Base-by-base conservation (phyloP, 37 sponge, comb jelly and placozoan species). In the Dysidea cf. avara region DNA sequence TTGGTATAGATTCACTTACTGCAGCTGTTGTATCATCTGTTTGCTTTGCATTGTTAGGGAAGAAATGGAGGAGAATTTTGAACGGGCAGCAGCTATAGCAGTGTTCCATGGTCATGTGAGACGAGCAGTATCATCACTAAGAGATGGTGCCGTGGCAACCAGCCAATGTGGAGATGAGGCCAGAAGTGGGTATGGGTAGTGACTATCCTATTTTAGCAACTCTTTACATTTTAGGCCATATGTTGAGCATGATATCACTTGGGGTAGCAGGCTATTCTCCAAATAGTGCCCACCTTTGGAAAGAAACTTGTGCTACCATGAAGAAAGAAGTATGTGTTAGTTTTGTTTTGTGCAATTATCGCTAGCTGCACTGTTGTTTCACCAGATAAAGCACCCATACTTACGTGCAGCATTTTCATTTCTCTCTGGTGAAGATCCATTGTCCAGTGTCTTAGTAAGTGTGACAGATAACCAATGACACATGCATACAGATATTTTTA, bases 1-100 rank as follows among this genome's bases (percentile, higher is more conserved):
- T n/a, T n/a, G n/a, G n/a, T n/a, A n/a, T n/a, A n/a, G n/a, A n/a
- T n/a, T n/a, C n/a, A n/a, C n/a, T n/a, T n/a, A n/a, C n/a, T n/a
- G n/a, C n/a, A n/a, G n/a, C n/a, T n/a, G n/a, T n/a, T n/a, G n/a
- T n/a, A n/a, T n/a, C n/a, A n/a, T n/a, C n/a, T n/a, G n/a, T n/a
- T n/a, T n/a, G n/a, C n/a, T n/a, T n/a, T n/a, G n/a, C n/a, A n/a
- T n/a, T n/a, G n/a, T n/a, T n/a, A 88, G 90, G 50, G 85, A 77
- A 65, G 90, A 88, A 59, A 37, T 84, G 64, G 53, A 68, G 29
- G 78, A 76, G 4, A 20, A 54, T 16, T 69, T 64, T 39, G 93
- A 92, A 71, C 47, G 93, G 32, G 93, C 90, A 55, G 93, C 93
- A 28, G 86, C 89, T n/a, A 60, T 92, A 32, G 67, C 90, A 24